Base-by-base conservation (phyloP, 2,888 invertebrate species). In the Carterocephalus palaemon region DNA sequence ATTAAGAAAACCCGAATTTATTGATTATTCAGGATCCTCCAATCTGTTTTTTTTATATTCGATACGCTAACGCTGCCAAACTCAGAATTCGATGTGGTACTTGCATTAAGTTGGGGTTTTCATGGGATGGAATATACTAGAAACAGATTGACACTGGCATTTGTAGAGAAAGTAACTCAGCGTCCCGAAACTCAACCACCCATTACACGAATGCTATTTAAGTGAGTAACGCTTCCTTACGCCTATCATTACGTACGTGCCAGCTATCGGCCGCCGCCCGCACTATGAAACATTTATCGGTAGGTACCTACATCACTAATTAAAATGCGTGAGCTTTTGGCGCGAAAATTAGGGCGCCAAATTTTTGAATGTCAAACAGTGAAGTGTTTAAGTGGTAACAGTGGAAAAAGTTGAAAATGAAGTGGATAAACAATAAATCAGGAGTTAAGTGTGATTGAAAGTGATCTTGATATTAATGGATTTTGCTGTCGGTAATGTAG, bases 281-380 rank as follows among this genome's bases (percentile, higher is more conserved):
- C 79, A 84, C 71, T 70, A 86, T 86, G 86, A 81, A 77, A 76
- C 80, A 75, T 64, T 68, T 78, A 76, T 77, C 80, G 86, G 86
- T 86, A 80, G 82, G 86, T 85, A 79, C 53, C 58, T 33, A n/a
- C 53, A 52, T 46, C 57, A 55, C 28, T 40, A 38, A 52, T 47
- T 52, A 60, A 62, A 54, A 52, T 33, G 60, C 63, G 67, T 56
- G 51, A 46, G 19, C 28, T 31, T 32, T 16, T 20, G 28, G 32
- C 33, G 46, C 38, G 38, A 38, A 9, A 9, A 16, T 3, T 43
- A 36, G 31, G 9, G 24, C 31, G 31, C 19, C 31, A 54, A 57
- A 52, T 16, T 19, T 39, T 15, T 24, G 36, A 28, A 22, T 22
- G 13, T 20, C 12, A 19, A 45, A 36, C 31, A 40, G 51, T 57